phyloP scores from a whole-genome alignment of 2,113 vertebrate genomes.

The Elgaria multicarinata region DNA sequence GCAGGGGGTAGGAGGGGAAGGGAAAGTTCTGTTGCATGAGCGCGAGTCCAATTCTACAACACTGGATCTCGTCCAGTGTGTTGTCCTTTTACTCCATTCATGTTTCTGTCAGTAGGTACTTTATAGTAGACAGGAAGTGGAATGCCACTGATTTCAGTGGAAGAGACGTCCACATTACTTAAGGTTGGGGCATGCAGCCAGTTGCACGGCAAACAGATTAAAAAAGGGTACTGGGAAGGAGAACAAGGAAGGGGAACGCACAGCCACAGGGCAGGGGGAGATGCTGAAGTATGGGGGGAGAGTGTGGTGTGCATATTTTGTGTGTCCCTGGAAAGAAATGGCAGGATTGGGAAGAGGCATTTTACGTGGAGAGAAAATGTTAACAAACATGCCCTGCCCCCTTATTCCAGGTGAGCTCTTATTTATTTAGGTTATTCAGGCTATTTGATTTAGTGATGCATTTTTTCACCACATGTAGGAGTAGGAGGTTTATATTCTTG shows the following conservation, averaged over 20 bases:
- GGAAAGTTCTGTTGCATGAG: background rate
- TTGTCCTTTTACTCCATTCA: background rate
- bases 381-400: background rate
- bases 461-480: background rate
- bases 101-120: background rate
- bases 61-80: no score
- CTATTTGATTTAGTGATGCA: background rate
- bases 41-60: no score
- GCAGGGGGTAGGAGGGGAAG: background rate
- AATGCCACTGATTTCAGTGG: background rate
- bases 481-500: background rate
- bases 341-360: background rate
- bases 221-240: no score
- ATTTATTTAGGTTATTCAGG: background rate
- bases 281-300: no score
- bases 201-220: no score
- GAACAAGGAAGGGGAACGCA: no score
- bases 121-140: background rate
- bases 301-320: background rate
- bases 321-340: background rate
- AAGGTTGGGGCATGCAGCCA: no score
- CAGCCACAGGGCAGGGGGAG: no score
- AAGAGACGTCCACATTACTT: background rate
- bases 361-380: background rate
- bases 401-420: background rate